Evolutionary conservation across 2,113 vertebrate genomes (phyloP).

Genomic region (Ardeotis arabs): DNA sequence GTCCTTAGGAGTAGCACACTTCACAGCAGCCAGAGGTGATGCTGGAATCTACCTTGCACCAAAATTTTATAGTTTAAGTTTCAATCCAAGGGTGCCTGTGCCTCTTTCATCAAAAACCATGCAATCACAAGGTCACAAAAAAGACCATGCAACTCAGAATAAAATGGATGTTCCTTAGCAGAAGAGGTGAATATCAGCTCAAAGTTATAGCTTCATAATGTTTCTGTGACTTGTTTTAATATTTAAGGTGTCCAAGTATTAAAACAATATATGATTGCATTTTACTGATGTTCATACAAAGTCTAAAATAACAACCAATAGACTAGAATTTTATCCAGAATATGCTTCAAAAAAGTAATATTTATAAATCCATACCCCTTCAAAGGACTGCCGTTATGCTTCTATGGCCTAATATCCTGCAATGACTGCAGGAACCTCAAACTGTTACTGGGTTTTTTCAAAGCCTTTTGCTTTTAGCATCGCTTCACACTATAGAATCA

Average conservation of each 20-base stretch:
- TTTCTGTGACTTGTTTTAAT: not conserved
- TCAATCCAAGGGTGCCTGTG: not conserved
- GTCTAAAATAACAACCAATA: not conserved
- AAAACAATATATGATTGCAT: not conserved
- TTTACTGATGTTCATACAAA: not conserved
- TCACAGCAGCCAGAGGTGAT: not conserved
- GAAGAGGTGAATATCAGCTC: not conserved
- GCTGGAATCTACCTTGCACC: not conserved
- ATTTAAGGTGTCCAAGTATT: not conserved
- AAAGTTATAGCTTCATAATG: not conserved
- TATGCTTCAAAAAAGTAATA: not conserved
- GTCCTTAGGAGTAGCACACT: not conserved
- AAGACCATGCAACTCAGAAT: not conserved
- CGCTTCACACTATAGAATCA: not conserved
- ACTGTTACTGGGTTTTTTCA: not conserved
- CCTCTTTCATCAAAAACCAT: not conserved
- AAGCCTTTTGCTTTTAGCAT: not conserved
- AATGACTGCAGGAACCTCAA: not conserved
- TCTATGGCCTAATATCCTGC: not conserved
- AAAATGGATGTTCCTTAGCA: not conserved
- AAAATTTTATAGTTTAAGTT: not conserved
- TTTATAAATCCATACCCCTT: not conserved
- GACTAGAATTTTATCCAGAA: not conserved
- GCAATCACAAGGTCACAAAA: not conserved
- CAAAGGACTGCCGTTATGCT: not conserved